Evolutionary conservation across 2,113 vertebrate genomes (phyloP), one percentile per base, ranked within the genome.

Genomic region (Phyllostomus discolor): DNA sequence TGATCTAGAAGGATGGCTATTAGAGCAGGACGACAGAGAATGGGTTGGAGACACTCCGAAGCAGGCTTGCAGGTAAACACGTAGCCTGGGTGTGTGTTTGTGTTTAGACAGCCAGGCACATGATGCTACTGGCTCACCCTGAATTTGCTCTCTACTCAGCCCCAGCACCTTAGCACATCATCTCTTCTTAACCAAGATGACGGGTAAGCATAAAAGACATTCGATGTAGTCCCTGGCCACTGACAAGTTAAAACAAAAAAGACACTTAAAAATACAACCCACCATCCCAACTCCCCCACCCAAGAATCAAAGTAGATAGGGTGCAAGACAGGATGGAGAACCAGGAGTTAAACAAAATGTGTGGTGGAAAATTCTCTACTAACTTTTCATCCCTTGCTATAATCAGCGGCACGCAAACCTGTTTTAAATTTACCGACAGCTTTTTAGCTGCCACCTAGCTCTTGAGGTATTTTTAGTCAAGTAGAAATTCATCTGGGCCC

Each of bases 391-490:
- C 98, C 96, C 96, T 88, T 76, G 67, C 97, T 96, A 95, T 97
- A 96, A 98, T 98, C 97, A 96, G 97, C 57, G 93, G 97, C 98
- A 97, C 48, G 96, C 94, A 97, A 98, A 98, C 97, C 98, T 98
- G 97, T 97, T 98, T 97, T 97, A 97, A 98, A 98, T 98, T 98
- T 98, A 98, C 98, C 94, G 91, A 98, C 97, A 97, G 98, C 94
- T 97, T 98, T 98, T 97, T 96, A 98, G 95, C 82, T 98, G 98
- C 98, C 98, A 98, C 97, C 98, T 88, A 97, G 97, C 97, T 98
- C 98, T 97, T 96, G 97, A 96, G 97, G 98, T 98, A 96, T 97
- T 98, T 98, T 95, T 67, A 98, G 98, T 97, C 95, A 97, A 98
- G 98, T 62, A 98, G 97, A 97, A 97, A 98, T 98, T 98, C 98